Conservation (phyloP, 2,797 vertebrate genomes). For the Gymnocypris eckloni region DNA sequence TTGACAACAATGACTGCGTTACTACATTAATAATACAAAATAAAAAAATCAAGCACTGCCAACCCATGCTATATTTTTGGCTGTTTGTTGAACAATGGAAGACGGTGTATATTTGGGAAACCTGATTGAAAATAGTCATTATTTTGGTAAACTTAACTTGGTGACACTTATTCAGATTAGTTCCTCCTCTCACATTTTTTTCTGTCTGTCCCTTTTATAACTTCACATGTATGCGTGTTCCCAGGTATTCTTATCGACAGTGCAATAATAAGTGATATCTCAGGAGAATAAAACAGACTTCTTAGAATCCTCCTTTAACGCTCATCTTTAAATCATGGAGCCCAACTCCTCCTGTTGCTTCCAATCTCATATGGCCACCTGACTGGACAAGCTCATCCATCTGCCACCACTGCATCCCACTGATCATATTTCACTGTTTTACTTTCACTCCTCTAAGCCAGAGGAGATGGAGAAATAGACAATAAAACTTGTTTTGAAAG, state of each 20-base stretch:
- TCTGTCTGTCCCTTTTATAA: not conserved
- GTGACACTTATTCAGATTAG: not conserved
- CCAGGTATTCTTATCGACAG: slow-evolving; percentile 16
- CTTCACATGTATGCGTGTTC: not conserved
- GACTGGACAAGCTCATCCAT: slow-evolving; percentile 9
- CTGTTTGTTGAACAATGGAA: not conserved
- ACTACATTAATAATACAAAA: not conserved
- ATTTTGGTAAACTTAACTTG: not conserved
- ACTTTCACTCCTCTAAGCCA: not conserved
- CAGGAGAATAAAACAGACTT: slow-evolving; percentile 12
- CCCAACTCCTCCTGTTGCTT: slow-evolving; percentile 2
- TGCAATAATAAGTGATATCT: slow-evolving; percentile 25
- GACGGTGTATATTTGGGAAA: not conserved
- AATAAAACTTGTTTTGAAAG: not conserved
- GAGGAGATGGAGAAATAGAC: not conserved
- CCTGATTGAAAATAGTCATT: not conserved
- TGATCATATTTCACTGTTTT: slow-evolving; percentile 5
- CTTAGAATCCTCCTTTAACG: slow-evolving; percentile 19
- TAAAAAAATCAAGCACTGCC: not conserved
- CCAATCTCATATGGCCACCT: slow-evolving; percentile 18
- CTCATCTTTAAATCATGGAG: slow-evolving; percentile 42
- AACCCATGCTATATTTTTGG: not conserved
- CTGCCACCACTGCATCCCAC: not conserved
- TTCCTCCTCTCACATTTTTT: not conserved
- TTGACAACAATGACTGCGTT: not conserved